Conservation (phyloP, 1,140 invertebrate genomes). For the Camponotus vicinus region DNA sequence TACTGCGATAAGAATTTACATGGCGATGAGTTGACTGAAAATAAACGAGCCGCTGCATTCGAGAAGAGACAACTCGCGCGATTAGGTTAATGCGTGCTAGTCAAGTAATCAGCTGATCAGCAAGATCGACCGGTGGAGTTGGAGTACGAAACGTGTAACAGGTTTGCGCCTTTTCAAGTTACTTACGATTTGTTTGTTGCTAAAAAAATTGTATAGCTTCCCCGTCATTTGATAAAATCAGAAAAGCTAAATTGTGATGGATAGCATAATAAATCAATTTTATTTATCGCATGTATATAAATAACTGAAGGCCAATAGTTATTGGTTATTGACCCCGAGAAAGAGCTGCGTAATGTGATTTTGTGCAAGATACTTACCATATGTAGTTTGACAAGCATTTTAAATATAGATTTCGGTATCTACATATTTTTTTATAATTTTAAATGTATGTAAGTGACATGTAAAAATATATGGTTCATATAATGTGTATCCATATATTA, state of each 20-base stretch:
- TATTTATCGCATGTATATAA: background rate
- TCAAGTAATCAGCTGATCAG: slow-evolving; percentile 26
- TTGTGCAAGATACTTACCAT: background rate
- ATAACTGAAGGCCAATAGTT: background rate
- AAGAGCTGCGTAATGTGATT: background rate
- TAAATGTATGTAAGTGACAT: background rate
- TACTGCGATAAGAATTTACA: slow-evolving; percentile 8
- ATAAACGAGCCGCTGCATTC: background rate
- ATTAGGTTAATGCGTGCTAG: background rate
- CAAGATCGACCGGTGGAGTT: background rate
- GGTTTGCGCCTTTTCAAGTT: slow-evolving; percentile 47
- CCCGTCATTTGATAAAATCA: background rate
- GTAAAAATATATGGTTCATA: background rate
- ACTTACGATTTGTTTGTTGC: background rate
- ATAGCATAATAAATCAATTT: background rate
- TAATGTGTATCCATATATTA: too few species aligned
- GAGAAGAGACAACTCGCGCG: background rate
- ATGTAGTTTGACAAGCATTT: background rate
- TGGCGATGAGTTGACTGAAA: slow-evolving; percentile 27
- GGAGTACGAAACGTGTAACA: background rate
- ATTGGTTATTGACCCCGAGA: slow-evolving; percentile 46
- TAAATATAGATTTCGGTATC: background rate
- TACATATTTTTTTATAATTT: background rate
- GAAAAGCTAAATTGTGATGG: slow-evolving; percentile 2
- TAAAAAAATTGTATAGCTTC: background rate